Conservation (phyloP, 2,888 invertebrate genomes). For the Drosophila histrio region DNA sequence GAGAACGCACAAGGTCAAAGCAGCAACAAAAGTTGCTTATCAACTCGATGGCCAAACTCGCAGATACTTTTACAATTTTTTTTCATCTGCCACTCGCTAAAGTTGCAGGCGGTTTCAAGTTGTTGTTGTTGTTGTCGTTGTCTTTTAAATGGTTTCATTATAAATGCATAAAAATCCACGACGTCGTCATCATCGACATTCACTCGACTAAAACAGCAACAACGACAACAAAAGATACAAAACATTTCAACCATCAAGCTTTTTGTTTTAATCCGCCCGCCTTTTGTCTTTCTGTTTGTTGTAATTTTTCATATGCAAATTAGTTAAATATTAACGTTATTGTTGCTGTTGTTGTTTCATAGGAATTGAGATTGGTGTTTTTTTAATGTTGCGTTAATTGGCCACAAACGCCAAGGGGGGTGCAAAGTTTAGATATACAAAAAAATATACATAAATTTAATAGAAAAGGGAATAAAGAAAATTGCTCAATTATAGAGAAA, state of each 20-base stretch:
- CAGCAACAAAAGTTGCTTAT: slow-evolving; percentile 66
- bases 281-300: slow-evolving; percentile 38
- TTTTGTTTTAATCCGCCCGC: slow-evolving; percentile 39
- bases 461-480: background rate
- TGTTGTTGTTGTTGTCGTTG: slow-evolving; percentile 20
- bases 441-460: background rate
- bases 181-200: slow-evolving; percentile 51
- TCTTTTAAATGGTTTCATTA: slow-evolving; percentile 68
- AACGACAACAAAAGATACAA: slow-evolving; percentile 22
- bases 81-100: slow-evolving; percentile 30
- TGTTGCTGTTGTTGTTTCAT: slow-evolving; percentile 30
- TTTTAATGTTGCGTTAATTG: slow-evolving; percentile 69
- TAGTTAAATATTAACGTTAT: slow-evolving; percentile 27
- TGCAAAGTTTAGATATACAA: slow-evolving; percentile 1
- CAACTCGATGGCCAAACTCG: slow-evolving; percentile 47
- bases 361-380: slow-evolving; percentile 38
- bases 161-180: slow-evolving; percentile 63
- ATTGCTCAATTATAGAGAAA: background rate
- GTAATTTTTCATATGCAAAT: slow-evolving; percentile 63
- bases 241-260: slow-evolving; percentile 15
- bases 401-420: slow-evolving; percentile 42
- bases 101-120: slow-evolving; percentile 40
- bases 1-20: slow-evolving; percentile 48
- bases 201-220: slow-evolving; percentile 41
- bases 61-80: slow-evolving; percentile 49